Evolutionary conservation across 2,113 vertebrate genomes (phyloP).

Genomic region (Saccopteryx bilineata): DNA sequence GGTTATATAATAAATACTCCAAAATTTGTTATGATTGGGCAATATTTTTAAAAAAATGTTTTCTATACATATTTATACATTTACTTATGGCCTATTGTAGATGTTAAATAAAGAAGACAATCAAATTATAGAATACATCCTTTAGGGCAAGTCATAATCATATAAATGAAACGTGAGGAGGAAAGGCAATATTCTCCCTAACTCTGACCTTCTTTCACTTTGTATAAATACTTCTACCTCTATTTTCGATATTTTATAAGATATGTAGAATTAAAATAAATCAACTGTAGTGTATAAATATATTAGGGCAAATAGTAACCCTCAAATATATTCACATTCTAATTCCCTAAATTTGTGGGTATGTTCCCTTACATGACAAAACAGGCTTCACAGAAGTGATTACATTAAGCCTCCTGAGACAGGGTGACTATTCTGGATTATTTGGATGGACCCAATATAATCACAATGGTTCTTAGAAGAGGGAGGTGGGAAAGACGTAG

Average conservation of each 20-base stretch:
- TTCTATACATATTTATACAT: background rate
- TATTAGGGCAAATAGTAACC: background rate
- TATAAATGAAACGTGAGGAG: background rate
- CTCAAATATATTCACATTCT: background rate
- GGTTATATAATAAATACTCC: background rate
- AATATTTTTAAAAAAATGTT: background rate
- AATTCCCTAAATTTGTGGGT: background rate
- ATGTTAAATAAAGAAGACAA: background rate
- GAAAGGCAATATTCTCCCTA: background rate
- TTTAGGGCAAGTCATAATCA: background rate
- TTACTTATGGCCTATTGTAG: background rate
- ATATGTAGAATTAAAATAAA: slow-evolving; percentile 6
- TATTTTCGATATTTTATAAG: background rate
- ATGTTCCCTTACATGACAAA: background rate
- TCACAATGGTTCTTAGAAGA: background rate
- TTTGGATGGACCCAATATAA: background rate
- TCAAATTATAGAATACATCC: background rate
- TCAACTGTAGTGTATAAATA: background rate
- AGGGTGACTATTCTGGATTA: background rate
- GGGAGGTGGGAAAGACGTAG: background rate
- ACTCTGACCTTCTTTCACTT: slow-evolving; percentile 15
- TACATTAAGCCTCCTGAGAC: background rate
- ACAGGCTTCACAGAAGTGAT: background rate
- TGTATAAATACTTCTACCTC: background rate
- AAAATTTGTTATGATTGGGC: background rate